Evolutionary conservation across 2,888 invertebrate genomes (phyloP).

Genomic region (Seira ritae): DNA sequence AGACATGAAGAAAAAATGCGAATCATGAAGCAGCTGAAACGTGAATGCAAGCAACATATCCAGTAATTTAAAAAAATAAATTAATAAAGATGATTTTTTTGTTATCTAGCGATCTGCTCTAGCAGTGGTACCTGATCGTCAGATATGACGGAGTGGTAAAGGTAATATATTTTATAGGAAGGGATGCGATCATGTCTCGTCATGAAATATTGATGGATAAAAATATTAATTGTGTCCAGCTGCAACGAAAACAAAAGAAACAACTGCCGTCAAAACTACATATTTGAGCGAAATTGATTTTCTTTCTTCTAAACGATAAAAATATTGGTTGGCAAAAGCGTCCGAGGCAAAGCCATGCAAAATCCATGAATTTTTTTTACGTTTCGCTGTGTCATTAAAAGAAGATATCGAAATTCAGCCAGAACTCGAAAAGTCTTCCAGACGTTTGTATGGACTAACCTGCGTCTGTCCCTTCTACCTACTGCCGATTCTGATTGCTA

Average conservation of each 20-base stretch:
- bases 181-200: neutral
- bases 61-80: too few species aligned
- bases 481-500: conserved; percentile 1
- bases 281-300: neutral
- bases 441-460: neutral
- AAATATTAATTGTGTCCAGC: conserved; percentile 20
- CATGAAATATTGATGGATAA: neutral
- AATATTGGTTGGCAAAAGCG: neutral
- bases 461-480: neutral
- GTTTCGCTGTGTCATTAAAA: too few species aligned
- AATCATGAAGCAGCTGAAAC: neutral
- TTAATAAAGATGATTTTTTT: neutral
- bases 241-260: conserved; percentile 25
- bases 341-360: neutral
- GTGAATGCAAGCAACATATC: too few species aligned
- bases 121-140: neutral
- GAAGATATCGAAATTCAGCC: too few species aligned
- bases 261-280: conserved; percentile 14
- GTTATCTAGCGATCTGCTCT: neutral
- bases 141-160: too few species aligned
- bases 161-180: too few species aligned
- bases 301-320: neutral
- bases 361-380: neutral
- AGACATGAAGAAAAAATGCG: neutral
- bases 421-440: neutral